These are phyloP conservation scores for cattle (Bos taurus) DNA, from an alignment of 2,113 vertebrate species.

Conservation along the genomic window DNA sequence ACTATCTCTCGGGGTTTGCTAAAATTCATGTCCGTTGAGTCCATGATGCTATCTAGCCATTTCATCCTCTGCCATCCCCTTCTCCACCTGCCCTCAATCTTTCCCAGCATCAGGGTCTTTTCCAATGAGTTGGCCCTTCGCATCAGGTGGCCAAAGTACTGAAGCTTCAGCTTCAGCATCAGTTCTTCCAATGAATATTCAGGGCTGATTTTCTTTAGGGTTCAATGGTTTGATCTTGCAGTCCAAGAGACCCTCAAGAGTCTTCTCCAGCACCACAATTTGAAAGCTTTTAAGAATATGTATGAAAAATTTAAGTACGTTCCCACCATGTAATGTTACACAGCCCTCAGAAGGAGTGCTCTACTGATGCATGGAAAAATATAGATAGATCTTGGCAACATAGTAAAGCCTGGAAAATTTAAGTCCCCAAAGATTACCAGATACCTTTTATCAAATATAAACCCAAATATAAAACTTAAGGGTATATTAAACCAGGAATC, in stretches of 20 bases:
- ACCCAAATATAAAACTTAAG: conserved; percentile 17
- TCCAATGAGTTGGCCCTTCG: not conserved
- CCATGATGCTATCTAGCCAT: not conserved
- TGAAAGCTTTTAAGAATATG: not conserved
- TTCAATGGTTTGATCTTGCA: not conserved
- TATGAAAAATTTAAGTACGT: not conserved
- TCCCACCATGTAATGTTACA: not conserved
- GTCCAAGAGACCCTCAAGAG: not conserved
- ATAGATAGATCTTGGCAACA: not conserved
- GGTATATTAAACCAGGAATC: not conserved
- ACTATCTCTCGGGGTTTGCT: not conserved
- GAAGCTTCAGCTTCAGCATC: not conserved
- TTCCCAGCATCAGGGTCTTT: not conserved
- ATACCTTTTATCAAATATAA: conserved; percentile 9
- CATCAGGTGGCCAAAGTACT: not conserved
- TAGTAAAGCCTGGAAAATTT: not conserved
- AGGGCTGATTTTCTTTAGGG: not conserved
- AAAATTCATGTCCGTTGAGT: not conserved
- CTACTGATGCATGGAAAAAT: not conserved
- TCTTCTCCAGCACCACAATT: not conserved
- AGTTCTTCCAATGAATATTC: not conserved
- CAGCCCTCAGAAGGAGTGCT: not conserved
- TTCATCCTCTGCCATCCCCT: not conserved
- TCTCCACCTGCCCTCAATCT: not conserved
- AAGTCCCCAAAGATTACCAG: not conserved